Conservation (phyloP, 2,113 vertebrate genomes). For the Antennarius striatus region DNA sequence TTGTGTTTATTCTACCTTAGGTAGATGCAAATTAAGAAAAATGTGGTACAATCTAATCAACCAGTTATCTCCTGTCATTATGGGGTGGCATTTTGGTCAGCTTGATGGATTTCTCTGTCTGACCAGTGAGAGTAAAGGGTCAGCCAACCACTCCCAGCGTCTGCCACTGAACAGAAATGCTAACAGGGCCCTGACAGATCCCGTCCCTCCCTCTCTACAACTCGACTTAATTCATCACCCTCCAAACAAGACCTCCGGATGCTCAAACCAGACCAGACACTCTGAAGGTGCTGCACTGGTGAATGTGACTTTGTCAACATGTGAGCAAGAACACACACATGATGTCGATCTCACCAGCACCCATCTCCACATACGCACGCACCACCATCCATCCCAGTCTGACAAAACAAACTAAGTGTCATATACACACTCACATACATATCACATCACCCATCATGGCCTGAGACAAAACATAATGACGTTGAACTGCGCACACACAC, state of each 20-base stretch:
- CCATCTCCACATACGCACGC: background rate
- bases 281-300: constrained; percentile 21
- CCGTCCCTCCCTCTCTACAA: constrained; percentile 47
- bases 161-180: constrained; percentile 66
- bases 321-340: constrained; percentile 10
- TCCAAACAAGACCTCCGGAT: constrained; percentile 61
- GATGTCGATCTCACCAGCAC: constrained; percentile 3
- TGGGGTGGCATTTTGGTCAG: constrained; percentile 41
- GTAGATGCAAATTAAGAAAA: background rate
- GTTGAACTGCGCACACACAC: constrained; percentile 13
- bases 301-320: constrained; percentile 1
- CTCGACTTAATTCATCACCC: constrained; percentile 68
- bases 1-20: background rate
- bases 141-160: constrained; percentile 53
- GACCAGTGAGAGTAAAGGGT: constrained; percentile 63
- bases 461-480: constrained; percentile 46
- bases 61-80: constrained; percentile 47
- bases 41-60: constrained; percentile 2
- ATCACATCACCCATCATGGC: constrained; percentile 16
- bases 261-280: constrained; percentile 31
- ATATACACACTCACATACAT: constrained; percentile 23
- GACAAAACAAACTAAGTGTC: constrained; percentile 39
- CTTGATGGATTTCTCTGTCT: constrained; percentile 64
- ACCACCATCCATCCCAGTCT: constrained; percentile 34
- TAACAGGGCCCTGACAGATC: constrained; percentile 71